Evolutionary conservation across 2,888 invertebrate species (phyloP).

Genomic region (Corbicula japonica): DNA sequence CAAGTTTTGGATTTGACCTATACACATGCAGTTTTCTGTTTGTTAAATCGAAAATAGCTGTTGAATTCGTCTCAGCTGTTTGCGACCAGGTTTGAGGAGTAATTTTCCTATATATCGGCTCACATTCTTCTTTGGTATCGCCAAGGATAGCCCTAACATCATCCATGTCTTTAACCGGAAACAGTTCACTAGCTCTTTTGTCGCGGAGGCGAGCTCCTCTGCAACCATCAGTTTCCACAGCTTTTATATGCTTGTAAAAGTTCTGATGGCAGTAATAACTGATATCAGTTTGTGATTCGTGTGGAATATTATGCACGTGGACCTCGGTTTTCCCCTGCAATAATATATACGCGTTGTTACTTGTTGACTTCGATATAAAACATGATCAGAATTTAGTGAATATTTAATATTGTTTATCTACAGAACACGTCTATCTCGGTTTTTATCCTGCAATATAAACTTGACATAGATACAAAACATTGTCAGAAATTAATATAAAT

Average conservation of each 20-base stretch:
- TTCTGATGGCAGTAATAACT: conserved; percentile 34
- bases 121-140: conserved; percentile 22
- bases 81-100: background rate
- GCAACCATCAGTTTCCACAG: background rate
- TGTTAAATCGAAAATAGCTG: conserved; percentile 36
- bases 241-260: conserved; percentile 26
- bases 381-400: no score
- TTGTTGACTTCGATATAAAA: no score
- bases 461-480: no score
- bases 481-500: no score
- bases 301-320: background rate
- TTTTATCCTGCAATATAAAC: no score
- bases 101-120: conserved; percentile 34
- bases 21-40: conserved; percentile 23
- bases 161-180: background rate
- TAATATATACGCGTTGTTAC: no score
- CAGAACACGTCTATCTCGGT: no score
- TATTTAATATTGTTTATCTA: no score
- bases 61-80: conserved; percentile 31
- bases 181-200: conserved; percentile 32
- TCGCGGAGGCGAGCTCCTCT: conserved; percentile 20
- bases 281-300: background rate
- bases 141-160: conserved; percentile 42
- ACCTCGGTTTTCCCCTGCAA: conserved; percentile 9
- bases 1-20: conserved; percentile 31